Base-by-base conservation (phyloP, 2,888 invertebrate genomes). In the Hartigia nigra region DNA sequence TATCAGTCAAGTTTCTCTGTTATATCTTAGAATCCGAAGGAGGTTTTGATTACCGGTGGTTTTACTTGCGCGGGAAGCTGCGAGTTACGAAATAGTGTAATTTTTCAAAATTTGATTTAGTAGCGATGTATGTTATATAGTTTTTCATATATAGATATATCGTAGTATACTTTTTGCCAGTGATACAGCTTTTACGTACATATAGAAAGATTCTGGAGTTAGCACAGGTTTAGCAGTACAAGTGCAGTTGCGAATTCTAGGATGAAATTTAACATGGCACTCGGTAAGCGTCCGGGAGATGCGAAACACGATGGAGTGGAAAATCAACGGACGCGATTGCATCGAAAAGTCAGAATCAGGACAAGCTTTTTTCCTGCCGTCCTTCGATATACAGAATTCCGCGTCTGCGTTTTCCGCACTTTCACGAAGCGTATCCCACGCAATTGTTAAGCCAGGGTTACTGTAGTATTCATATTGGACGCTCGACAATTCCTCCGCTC, bases 401-500 rank as follows among this genome's bases (percentile, higher is more conserved):
- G 23, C 55, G 39, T 39, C 39, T 39, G 39, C 39, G 55, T 55
- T 55, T 55, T 55, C 23, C 55, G 23, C 9, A 55, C 55, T 55
- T 55, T 55, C 23, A 23, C 55, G 23, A 55, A 55, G 55, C 55
- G 23, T 9, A 23, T 55, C 14, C 2, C 23, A 2, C 9, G 55
- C 55, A 23, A 55, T 55, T 55, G 55, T 55, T 5, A 9, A 9
- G 23, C 4, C 55, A 23, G 55, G 23, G 55, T 55, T 23, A 55
- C 55, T 23, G 55, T 23, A 14, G 55, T 23, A 55, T 55, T 55
- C 55, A 55, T 55, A 55, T 55, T 55, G 55, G 55, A 55, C 55
- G 55, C 55, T 55, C 55, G 55, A 55, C 55, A 55, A 55, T 55
- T 55, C 23, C 55, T 55, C 78, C 74, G 72, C 39, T 83, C 78